phyloP scores from a whole-genome alignment of 2,888 invertebrate species.

The Ennomos fuscantarius region DNA sequence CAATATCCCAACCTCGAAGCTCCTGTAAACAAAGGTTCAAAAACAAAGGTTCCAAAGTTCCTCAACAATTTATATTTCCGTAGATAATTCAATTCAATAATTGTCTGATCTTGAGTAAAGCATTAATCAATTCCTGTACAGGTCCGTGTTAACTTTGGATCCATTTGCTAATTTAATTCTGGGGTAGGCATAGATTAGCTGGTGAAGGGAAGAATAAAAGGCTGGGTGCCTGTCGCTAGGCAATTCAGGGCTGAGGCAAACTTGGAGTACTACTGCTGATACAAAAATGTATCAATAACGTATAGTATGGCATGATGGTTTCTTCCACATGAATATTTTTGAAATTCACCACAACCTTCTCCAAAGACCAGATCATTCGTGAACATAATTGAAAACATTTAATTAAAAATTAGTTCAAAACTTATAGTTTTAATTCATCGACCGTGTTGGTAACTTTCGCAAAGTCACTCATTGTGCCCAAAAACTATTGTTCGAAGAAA shows the following conservation, averaged over 20 bases:
- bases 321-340: no score
- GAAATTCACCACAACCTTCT: no score
- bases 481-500: no score
- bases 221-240: background rate
- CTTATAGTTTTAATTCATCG: no score
- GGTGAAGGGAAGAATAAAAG: background rate
- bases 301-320: no score
- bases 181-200: slow-evolving; percentile 48
- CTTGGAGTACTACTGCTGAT: no score
- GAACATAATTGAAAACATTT: no score
- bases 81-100: slow-evolving; percentile 73
- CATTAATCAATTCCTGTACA: slow-evolving; percentile 79
- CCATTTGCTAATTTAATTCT: slow-evolving; percentile 77
- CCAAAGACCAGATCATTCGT: no score
- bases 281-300: no score
- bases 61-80: slow-evolving; percentile 37
- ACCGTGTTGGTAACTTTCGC: no score
- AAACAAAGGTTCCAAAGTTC: slow-evolving; percentile 34
- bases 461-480: no score
- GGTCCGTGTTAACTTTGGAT: slow-evolving; percentile 70
- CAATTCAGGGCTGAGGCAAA: background rate
- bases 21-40: slow-evolving; percentile 18
- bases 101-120: slow-evolving; percentile 68
- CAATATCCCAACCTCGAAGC: background rate
- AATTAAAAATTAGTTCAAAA: no score